phyloP scores from a whole-genome alignment of 2,797 vertebrate species.

The Glossophaga mutica region DNA sequence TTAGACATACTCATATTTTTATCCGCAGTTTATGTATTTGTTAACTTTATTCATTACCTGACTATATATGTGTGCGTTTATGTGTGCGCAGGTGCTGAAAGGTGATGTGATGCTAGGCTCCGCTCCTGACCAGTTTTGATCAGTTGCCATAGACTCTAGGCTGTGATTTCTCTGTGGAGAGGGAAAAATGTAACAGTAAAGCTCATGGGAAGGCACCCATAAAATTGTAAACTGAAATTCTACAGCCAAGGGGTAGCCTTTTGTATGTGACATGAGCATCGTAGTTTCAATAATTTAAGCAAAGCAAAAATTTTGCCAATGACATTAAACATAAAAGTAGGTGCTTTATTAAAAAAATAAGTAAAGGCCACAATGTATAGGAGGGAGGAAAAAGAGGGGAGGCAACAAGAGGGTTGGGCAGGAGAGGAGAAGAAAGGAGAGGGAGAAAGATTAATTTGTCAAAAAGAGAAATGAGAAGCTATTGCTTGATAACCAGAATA shows the following conservation, averaged over 20 bases:
- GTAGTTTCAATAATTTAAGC: neutral
- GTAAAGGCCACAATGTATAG: neutral
- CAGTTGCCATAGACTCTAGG: neutral
- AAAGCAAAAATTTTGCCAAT: neutral
- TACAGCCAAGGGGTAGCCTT: neutral
- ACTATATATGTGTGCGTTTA: neutral
- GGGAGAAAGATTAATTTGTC: neutral
- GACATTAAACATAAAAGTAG: neutral
- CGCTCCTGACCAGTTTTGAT: neutral
- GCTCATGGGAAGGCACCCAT: neutral
- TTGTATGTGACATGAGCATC: neutral
- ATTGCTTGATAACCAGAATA: neutral
- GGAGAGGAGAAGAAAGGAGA: neutral
- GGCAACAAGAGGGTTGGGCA: neutral
- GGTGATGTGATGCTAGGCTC: neutral
- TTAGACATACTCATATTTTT: neutral
- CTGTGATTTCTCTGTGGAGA: neutral
- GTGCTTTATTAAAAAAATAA: neutral
- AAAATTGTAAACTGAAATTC: neutral
- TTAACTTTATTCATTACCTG: neutral
- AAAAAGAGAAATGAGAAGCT: neutral
- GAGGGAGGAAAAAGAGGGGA: neutral
- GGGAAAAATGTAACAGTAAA: neutral
- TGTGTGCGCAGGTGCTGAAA: neutral
- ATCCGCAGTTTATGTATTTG: neutral